These are phyloP conservation scores for Mormoops blainvillei DNA, from an alignment of 2,113 vertebrate species.

Conservation along the genomic window DNA sequence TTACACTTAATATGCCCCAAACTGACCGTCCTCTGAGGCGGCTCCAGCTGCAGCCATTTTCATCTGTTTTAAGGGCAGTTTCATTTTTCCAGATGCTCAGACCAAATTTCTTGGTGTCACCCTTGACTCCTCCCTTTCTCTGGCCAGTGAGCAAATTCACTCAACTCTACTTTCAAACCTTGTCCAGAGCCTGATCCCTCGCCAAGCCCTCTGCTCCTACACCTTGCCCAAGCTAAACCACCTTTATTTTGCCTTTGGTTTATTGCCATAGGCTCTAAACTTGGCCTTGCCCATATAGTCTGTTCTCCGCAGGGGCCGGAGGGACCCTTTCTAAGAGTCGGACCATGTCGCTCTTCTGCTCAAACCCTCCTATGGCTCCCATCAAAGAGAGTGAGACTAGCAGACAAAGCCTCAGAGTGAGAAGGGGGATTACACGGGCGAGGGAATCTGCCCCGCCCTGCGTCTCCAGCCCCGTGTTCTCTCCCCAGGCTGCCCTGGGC, in stretches of 20 bases:
- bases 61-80: too few species aligned
- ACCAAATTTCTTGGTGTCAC: neutral
- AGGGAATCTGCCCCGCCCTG: too few species aligned
- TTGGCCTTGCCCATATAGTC: neutral
- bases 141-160: neutral
- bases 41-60: too few species aligned
- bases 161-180: neutral
- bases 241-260: neutral
- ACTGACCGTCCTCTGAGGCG: neutral
- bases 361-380: neutral
- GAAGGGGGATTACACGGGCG: neutral
- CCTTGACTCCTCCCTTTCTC: neutral
- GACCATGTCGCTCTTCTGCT: neutral
- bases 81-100: neutral
- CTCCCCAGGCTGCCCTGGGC: too few species aligned
- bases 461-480: neutral
- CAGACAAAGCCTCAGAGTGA: neutral
- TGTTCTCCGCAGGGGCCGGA: neutral
- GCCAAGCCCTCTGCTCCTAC: rapidly evolving
- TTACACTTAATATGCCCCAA: neutral
- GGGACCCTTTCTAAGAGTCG: neutral
- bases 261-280: neutral
- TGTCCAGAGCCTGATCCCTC: too few species aligned
- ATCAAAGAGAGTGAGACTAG: neutral
- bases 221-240: too few species aligned